Evolutionary conservation across 1,140 invertebrate genomes (phyloP).

Genomic region (Diorhabda sublineata): DNA sequence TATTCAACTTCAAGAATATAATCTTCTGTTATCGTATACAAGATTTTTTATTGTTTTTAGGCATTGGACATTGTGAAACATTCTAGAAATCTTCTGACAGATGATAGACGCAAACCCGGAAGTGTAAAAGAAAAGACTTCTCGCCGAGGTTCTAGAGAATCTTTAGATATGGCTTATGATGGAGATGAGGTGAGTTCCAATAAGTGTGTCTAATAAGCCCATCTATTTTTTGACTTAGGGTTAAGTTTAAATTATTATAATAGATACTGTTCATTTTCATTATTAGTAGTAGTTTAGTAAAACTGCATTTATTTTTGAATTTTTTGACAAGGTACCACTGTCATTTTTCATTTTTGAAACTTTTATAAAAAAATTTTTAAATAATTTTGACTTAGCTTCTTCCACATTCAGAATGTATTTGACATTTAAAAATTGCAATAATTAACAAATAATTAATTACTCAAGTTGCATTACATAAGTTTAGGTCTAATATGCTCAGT

Average conservation of each 20-base stretch:
- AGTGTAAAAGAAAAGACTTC: slow-evolving; percentile 47
- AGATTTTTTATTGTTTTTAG: slow-evolving; percentile 45
- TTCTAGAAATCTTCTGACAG: slow-evolving; percentile 67
- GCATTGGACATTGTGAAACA: slow-evolving; percentile 88
- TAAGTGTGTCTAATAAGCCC: slow-evolving; percentile 7
- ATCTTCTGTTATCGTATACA: no score
- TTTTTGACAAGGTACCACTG: neutral
- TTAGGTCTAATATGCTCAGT: no score
- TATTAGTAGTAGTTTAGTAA: slow-evolving; percentile 3
- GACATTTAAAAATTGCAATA: no score
- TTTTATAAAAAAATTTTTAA: no score
- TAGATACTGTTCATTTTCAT: slow-evolving; percentile 5
- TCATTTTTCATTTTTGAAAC: neutral
- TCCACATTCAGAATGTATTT: no score
- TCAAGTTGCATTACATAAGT: no score
- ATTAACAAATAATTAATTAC: no score
- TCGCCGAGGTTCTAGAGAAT: slow-evolving; percentile 58
- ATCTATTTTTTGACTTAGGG: neutral
- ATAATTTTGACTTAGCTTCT: no score
- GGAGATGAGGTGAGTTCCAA: slow-evolving; percentile 57
- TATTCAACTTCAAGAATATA: no score
- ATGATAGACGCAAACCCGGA: slow-evolving; percentile 46
- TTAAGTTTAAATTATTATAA: neutral
- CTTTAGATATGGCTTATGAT: slow-evolving; percentile 59
- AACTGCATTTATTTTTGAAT: neutral